Percentiles rank a stretch among this genome's conserved stretches.
phyloP scores from a whole-genome alignment of 2,888 invertebrate species.

The Nysson spinosus region DNA sequence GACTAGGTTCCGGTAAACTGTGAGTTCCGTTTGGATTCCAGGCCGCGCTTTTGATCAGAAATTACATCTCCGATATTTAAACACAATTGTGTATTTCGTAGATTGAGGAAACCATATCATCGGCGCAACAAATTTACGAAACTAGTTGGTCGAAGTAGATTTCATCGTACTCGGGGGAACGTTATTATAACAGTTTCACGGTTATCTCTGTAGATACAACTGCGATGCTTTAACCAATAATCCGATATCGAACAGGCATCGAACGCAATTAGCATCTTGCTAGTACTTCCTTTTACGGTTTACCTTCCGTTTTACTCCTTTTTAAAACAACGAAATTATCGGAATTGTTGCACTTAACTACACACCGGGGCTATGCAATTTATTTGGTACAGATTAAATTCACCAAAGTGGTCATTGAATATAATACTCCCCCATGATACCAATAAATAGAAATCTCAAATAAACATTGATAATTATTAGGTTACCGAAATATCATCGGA shows the following conservation, averaged over 20 bases:
- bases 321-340: no score
- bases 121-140: constrained; percentile 1
- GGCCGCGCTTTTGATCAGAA: background rate
- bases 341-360: no score
- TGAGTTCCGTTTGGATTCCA: constrained; percentile 1
- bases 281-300: background rate
- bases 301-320: background rate
- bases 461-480: no score
- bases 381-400: no score
- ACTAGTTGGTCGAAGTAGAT: constrained; percentile 24
- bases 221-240: constrained; percentile 37
- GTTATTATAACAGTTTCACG: constrained; percentile 34
- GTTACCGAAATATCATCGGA: no score
- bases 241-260: constrained; percentile 21
- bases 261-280: constrained; percentile 9
- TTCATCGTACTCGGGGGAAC: constrained; percentile 40
- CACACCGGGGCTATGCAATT: no score
- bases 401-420: no score
- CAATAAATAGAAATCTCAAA: no score
- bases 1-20: background rate
- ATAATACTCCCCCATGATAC: no score
- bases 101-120: constrained; percentile 12
- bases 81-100: constrained; percentile 6
- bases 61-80: constrained; percentile 8
- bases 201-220: constrained; percentile 23